Base-by-base conservation (phyloP, 1,140 invertebrate genomes). In the Phortica variegata region DNA sequence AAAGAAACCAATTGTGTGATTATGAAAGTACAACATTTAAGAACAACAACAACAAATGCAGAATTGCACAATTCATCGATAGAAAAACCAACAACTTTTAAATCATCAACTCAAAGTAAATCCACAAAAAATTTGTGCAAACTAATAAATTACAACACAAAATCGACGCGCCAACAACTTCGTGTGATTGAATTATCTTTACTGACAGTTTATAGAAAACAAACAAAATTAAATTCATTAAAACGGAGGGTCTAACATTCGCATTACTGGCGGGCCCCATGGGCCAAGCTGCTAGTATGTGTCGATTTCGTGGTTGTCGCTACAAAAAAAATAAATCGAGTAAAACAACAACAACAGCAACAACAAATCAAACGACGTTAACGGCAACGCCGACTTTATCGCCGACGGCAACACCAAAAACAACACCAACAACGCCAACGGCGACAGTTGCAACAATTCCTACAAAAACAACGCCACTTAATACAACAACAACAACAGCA, bases 251-350 rank as follows among this genome's bases (percentile, higher is more conserved):
- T 65, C 55, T 77, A 69, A 75, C 72, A 75, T 75, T 75, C 48
- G 71, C 70, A 63, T 73, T 75, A 65, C 66, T 75, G 58, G 73
- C 65, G 69, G 79, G 80, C 81, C 80, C 79, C 77, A 83, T 83
- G 82, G 82, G 82, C 79, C 82, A 83, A 77, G 79, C 81, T 77
- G 80, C 80, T 78, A 82, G 81, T 75, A 83, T 83, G 82, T 83
- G 81, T 73, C 80, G 79, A 78, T 80, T 82, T 68, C 81, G 82
- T 77, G 80, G 80, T 79, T 83, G 81, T 72, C 81, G 82, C 65
- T 81, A 83, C 78, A 82, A 82, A 79, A 83, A 83, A 78, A 83
- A 81, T 78, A 82, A 65, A 77, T 56, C 70, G 13, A 68, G 41
- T 39, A 63, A 52, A 26, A 26, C 23, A 10, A 10, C 23, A 26